A percentile compares a stretch with the other conserved stretches of the same genome.
Conservation (phyloP, 2,797 vertebrate genomes). For the Etheostoma nigrum region DNA sequence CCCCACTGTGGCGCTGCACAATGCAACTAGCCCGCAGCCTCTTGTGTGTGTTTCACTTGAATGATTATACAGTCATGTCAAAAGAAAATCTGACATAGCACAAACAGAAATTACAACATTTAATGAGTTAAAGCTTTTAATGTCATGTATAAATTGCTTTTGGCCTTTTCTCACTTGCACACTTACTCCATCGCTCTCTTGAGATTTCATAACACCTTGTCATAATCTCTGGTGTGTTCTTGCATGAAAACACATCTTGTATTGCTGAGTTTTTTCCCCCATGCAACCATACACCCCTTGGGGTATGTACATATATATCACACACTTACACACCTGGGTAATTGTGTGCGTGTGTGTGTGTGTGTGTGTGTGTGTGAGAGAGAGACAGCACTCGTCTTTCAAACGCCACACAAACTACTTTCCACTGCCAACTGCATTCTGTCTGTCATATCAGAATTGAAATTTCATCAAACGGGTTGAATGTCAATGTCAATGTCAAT, state of each 20-base stretch:
- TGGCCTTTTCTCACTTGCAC: neutral
- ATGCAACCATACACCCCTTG: constrained; percentile 1
- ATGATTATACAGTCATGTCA: neutral
- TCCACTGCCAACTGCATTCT: neutral
- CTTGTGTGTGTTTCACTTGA: neutral
- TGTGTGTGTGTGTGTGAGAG: neutral
- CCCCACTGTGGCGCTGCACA: constrained; percentile 47
- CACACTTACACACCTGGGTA: constrained; percentile 35
- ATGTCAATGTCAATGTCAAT: too few relatives aligned
- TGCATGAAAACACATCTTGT: neutral
- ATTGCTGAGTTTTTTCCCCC: too few relatives aligned
- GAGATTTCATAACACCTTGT: constrained; percentile 31
- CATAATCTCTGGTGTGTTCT: neutral
- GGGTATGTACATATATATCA: neutral
- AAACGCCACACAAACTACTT: constrained; percentile 21
- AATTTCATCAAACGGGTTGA: neutral
- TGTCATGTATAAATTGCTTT: constrained; percentile 3
- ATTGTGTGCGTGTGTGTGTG: constrained; percentile 14
- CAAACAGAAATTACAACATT: neutral
- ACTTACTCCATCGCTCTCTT: neutral
- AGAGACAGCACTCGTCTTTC: constrained; percentile 36
- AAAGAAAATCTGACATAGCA: neutral
- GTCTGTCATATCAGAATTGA: neutral
- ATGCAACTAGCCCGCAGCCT: constrained; percentile 35
- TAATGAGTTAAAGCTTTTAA: constrained; percentile 11